phyloP scores from a whole-genome alignment of 2,113 vertebrate genomes.

The Reinhardtius hippoglossoides region DNA sequence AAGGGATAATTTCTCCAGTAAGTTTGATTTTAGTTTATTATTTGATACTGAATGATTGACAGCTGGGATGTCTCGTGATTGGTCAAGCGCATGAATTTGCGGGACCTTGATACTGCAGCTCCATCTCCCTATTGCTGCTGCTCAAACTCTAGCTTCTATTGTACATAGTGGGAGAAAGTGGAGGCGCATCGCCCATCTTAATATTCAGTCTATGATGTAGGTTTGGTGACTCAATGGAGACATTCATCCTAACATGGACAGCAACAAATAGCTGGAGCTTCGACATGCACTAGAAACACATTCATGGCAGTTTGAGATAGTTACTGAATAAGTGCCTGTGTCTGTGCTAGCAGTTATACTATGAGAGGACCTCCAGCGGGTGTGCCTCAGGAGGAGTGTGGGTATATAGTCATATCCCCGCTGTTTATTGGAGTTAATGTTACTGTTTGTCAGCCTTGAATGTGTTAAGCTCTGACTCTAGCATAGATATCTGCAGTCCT shows the following conservation, averaged over 20 bases:
- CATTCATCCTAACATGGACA: not conserved
- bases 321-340: not conserved
- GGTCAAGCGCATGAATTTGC: not conserved
- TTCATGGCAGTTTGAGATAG: not conserved
- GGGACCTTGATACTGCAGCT: too few relatives aligned
- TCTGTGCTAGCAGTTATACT: not conserved
- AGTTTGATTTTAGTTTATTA: too few relatives aligned
- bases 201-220: not conserved
- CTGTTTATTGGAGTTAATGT: not conserved
- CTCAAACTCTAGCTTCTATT: not conserved
- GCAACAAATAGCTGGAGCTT: not conserved
- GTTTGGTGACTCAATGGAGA: not conserved
- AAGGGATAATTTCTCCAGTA: too few relatives aligned
- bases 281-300: not conserved
- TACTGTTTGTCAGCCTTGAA: constrained; percentile 3
- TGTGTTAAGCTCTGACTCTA: not conserved
- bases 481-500: not conserved
- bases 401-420: not conserved
- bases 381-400: not conserved
- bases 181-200: too few relatives aligned
- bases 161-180: not conserved
- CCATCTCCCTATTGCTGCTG: too few relatives aligned
- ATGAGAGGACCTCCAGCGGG: not conserved
- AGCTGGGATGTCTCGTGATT: not conserved
- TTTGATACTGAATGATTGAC: too few relatives aligned